A percentile compares a stretch with the other conserved stretches of the same genome.
These are phyloP conservation scores for Empis livida DNA, from an alignment of 2,888 invertebrate genomes.

Conservation along the genomic window DNA sequence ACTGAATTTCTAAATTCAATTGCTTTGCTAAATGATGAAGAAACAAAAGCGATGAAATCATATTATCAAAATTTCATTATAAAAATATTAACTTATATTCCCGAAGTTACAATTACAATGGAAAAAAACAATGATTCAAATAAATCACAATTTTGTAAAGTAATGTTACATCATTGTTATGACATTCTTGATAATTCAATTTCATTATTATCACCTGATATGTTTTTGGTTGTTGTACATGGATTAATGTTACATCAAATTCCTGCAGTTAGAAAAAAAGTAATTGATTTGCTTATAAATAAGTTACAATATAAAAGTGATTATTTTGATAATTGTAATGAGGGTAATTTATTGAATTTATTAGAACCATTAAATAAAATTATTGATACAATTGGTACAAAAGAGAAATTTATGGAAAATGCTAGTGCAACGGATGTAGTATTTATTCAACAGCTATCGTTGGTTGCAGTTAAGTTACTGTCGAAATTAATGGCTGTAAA, in stretches of 20 bases:
- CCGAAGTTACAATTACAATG: conserved; percentile 47
- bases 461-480: conserved; percentile 72
- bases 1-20: conserved; percentile 54
- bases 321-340: conserved; percentile 43
- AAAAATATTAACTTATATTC: conserved; percentile 52
- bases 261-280: conserved; percentile 59
- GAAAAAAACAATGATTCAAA: conserved; percentile 46
- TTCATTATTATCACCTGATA: conserved; percentile 59
- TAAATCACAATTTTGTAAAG: conserved; percentile 67
- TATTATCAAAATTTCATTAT: conserved; percentile 58
- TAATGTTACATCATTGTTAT: conserved; percentile 62
- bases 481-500: conserved; percentile 55
- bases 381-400: conserved; percentile 40
- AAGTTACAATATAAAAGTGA: conserved; percentile 59
- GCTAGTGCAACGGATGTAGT: conserved; percentile 41
- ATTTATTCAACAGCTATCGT: conserved; percentile 65
- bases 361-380: conserved; percentile 48
- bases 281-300: conserved; percentile 72
- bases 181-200: conserved; percentile 71
- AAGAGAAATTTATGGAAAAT: conserved; percentile 31
- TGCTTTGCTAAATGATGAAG: conserved; percentile 39
- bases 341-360: conserved; percentile 42
- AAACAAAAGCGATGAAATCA: conserved; percentile 42
- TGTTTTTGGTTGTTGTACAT: conserved; percentile 67
- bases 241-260: conserved; percentile 59